phyloP scores from a whole-genome alignment of 2,797 vertebrate genomes.

The Natrix natrix region DNA sequence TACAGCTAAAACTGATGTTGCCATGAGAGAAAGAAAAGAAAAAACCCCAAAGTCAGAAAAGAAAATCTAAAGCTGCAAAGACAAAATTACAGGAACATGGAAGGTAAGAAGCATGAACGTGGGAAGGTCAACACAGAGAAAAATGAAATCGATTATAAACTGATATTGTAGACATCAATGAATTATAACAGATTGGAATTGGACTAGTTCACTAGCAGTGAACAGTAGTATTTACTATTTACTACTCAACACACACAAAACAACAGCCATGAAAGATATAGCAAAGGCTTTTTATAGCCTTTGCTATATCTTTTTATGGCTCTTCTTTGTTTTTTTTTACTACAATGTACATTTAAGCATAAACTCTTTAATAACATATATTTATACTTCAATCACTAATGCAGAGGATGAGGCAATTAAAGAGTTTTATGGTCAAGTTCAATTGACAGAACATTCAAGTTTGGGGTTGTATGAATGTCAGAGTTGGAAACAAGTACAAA shows the following conservation, averaged over 20 bases:
- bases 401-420: background rate
- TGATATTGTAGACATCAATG: background rate
- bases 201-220: background rate
- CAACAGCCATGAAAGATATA: background rate
- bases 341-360: background rate
- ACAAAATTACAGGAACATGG: background rate
- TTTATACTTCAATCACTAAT: background rate
- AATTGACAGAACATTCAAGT: background rate
- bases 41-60: background rate
- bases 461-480: background rate
- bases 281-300: background rate
- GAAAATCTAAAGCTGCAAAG: background rate
- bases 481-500: background rate
- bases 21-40: background rate
- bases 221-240: background rate
- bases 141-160: background rate
- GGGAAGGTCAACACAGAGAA: background rate
- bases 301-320: background rate
- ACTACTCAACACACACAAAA: background rate
- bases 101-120: background rate
- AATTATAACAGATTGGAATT: background rate
- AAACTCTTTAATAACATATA: background rate
- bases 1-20: background rate
- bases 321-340: background rate
- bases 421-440: background rate